Conservation (phyloP, 2,888 invertebrate species). For the Sesia bembeciformis region DNA sequence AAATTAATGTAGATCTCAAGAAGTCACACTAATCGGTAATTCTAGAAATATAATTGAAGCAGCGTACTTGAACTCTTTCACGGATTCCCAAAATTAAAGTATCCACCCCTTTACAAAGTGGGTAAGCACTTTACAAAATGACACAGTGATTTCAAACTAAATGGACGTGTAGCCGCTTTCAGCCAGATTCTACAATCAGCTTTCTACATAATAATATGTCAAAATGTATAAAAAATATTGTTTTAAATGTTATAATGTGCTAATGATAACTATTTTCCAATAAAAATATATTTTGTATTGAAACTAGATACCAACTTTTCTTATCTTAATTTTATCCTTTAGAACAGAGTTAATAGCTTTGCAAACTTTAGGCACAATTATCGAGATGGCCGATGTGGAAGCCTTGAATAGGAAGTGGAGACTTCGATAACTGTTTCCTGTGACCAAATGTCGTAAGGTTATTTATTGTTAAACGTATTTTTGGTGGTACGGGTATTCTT, state of each 20-base stretch:
- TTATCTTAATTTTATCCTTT: background rate
- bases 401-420: background rate
- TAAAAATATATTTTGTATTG: too few species aligned
- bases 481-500: background rate
- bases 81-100: too few species aligned
- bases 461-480: background rate
- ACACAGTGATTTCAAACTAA: too few species aligned
- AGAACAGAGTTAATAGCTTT: background rate
- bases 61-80: background rate
- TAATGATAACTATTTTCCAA: too few species aligned
- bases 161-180: too few species aligned
- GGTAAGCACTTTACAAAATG: too few species aligned
- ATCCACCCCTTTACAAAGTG: too few species aligned
- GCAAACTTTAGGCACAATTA: background rate
- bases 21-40: background rate
- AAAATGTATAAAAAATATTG: too few species aligned
- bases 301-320: background rate
- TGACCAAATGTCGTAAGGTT: background rate
- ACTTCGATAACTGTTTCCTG: background rate
- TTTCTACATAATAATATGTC: too few species aligned
- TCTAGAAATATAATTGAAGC: background rate
- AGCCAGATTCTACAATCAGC: too few species aligned
- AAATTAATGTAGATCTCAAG: background rate
- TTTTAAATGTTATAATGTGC: background rate
- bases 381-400: background rate